Evolutionary conservation across 1,140 invertebrate species (phyloP).

Genomic region (Microplitis demolitor): DNA sequence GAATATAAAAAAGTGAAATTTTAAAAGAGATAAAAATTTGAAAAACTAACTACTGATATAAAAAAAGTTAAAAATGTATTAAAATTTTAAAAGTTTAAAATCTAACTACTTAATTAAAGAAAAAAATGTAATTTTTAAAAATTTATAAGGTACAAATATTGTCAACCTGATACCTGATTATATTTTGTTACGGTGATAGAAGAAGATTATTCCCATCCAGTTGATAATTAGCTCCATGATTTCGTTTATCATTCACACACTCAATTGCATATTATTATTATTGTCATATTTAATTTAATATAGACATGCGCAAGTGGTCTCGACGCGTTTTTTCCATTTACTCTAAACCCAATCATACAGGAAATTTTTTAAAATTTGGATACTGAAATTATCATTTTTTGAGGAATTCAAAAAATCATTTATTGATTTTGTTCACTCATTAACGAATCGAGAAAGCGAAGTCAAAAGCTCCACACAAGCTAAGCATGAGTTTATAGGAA

Average conservation of each 20-base stretch:
- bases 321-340: constrained; percentile 35
- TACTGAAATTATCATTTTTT: neutral
- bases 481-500: neutral
- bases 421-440: neutral
- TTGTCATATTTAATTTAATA: constrained; percentile 27
- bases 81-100: neutral
- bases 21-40: constrained; percentile 4
- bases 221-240: constrained; percentile 1
- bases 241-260: neutral
- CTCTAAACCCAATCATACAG: constrained; percentile 35
- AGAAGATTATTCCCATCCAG: constrained; percentile 21
- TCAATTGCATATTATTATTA: constrained; percentile 5
- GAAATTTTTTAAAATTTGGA: neutral
- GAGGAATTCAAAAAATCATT: neutral
- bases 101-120: neutral
- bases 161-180: constrained; percentile 14
- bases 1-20: constrained; percentile 20
- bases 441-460: constrained; percentile 19
- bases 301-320: constrained; percentile 51
- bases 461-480: constrained; percentile 11
- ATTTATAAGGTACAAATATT: neutral
- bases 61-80: neutral
- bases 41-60: neutral
- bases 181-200: neutral
- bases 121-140: neutral